phyloP scores from a whole-genome alignment of 2,888 invertebrate species.

The Laothoe populi region DNA sequence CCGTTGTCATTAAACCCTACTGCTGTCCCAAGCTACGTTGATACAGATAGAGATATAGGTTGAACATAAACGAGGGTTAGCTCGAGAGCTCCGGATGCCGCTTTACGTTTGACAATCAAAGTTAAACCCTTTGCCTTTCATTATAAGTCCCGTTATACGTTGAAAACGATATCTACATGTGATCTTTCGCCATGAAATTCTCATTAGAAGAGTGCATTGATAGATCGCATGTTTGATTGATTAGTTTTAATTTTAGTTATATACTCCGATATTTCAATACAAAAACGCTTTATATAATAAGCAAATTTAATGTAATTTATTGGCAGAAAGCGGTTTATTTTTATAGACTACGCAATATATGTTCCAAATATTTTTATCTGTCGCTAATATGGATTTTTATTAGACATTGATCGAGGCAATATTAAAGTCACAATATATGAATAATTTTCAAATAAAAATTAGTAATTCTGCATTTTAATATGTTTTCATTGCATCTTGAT shows the following conservation, averaged over 20 bases:
- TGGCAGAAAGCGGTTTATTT: background rate
- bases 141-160: conserved; percentile 52
- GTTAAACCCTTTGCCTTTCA: conserved; percentile 45
- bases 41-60: conserved; percentile 56
- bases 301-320: background rate
- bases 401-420: no score
- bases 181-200: conserved; percentile 44
- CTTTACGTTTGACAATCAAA: conserved; percentile 45
- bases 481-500: no score
- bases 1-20: conserved; percentile 74
- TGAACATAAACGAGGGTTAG: conserved; percentile 71
- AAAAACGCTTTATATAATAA: background rate
- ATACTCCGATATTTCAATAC: background rate
- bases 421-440: background rate
- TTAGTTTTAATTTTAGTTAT: conserved; percentile 43
- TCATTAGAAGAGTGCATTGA: conserved; percentile 69
- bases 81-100: conserved; percentile 50
- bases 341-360: background rate
- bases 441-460: no score
- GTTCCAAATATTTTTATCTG: background rate
- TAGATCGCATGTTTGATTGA: conserved; percentile 62
- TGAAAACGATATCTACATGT: conserved; percentile 42
- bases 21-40: conserved; percentile 63
- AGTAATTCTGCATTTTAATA: no score
- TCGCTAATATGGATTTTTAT: background rate